Conservation (phyloP, 2,113 vertebrate genomes). For the Eudorcas thomsonii region DNA sequence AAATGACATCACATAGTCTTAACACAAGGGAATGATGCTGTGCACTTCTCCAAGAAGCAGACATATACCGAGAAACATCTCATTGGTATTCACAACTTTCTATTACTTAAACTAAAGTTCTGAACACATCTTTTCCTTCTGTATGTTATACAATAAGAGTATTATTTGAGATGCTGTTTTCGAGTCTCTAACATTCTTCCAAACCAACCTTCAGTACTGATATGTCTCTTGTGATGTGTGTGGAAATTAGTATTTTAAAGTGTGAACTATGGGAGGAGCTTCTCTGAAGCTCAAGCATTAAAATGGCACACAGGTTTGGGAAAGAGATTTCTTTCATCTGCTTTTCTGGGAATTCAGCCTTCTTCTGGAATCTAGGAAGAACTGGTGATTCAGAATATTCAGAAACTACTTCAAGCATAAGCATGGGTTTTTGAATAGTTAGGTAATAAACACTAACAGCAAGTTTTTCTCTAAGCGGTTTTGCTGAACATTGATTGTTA, state of each 20-base stretch:
- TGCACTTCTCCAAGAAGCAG: too few species aligned
- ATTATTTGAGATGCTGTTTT: not conserved
- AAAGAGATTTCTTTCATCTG: not conserved
- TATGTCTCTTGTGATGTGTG: not conserved
- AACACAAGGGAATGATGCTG: too few species aligned
- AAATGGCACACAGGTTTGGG: not conserved
- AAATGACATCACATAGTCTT: too few species aligned
- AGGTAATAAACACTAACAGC: not conserved
- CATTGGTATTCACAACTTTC: not conserved
- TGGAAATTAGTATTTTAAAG: not conserved
- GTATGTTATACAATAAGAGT: not conserved
- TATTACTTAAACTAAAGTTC: not conserved
- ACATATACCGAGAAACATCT: not conserved
- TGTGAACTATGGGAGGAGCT: not conserved
- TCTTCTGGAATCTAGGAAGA: not conserved
- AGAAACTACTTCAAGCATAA: not conserved
- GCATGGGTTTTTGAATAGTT: not conserved
- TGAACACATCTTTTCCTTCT: not conserved
- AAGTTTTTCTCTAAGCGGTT: not conserved
- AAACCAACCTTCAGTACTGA: not conserved
- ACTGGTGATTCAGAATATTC: not conserved
- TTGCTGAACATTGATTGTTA: not conserved
- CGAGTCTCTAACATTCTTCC: not conserved
- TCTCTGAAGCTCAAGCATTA: not conserved
- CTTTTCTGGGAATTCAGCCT: not conserved